Conservation (phyloP, 2,797 vertebrate genomes). For the Serranus cabrilla region DNA sequence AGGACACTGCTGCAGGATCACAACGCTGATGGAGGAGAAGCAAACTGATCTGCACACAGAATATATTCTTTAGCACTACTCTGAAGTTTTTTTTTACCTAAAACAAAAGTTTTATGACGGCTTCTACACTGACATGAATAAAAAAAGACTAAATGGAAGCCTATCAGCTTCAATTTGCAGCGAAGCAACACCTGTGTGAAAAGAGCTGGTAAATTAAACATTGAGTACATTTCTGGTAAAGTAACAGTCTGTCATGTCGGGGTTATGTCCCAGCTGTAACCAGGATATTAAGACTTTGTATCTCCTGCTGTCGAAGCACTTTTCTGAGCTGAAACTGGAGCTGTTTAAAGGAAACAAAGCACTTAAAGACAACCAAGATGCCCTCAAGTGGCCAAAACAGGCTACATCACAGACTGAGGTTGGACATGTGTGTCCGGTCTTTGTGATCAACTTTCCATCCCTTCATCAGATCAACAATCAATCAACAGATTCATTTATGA, state of each 20-base stretch:
- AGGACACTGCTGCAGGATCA: constrained; percentile 66
- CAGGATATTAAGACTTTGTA: constrained; percentile 15
- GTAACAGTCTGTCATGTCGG: constrained; percentile 11
- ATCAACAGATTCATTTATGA: constrained; percentile 15
- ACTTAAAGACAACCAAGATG: constrained; percentile 67
- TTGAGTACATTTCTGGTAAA: constrained; percentile 11
- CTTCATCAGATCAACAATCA: not conserved
- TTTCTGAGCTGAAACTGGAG: not conserved
- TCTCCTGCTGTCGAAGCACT: not conserved
- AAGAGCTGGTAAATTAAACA: constrained; percentile 41
- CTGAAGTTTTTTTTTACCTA: not conserved
- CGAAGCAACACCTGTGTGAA: not conserved
- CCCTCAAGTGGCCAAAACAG: constrained; percentile 77
- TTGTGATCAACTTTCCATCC: not conserved
- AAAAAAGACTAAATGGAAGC: constrained; percentile 19
- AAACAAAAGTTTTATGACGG: not conserved
- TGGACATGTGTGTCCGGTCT: not conserved
- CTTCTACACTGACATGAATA: not conserved
- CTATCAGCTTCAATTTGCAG: constrained; percentile 20
- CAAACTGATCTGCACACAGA: constrained; percentile 35
- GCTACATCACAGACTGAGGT: constrained; percentile 58
- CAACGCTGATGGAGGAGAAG: constrained; percentile 27
- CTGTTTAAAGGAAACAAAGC: constrained; percentile 24
- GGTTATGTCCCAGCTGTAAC: constrained; percentile 5
- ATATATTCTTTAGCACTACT: not conserved